Conservation (phyloP, 2,797 vertebrate species). For the Manis pentadactyla region DNA sequence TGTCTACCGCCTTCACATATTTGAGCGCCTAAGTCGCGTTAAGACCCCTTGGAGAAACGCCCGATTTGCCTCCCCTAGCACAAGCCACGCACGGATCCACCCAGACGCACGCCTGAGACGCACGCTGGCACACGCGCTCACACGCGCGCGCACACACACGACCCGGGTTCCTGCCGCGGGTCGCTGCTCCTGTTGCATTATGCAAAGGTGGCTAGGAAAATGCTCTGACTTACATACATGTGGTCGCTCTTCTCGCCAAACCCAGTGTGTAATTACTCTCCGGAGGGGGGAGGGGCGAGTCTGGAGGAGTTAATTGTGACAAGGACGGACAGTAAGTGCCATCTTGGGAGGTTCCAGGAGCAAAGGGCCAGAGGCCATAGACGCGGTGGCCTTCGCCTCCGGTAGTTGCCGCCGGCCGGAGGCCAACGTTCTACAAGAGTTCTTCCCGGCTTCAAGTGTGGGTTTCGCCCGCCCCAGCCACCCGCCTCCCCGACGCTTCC, state of each 20-base stretch:
- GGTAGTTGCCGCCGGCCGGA: background rate
- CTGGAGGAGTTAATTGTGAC: background rate
- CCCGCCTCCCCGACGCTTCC: background rate
- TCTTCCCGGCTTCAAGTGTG: background rate
- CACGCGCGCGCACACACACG: background rate
- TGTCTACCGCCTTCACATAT: slow-evolving; percentile 50
- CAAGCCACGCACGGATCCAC: slow-evolving; percentile 28
- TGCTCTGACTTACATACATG: background rate
- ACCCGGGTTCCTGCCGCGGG: background rate
- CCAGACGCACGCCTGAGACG: slow-evolving; percentile 33
- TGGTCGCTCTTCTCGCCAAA: background rate
- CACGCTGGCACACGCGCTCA: slow-evolving; percentile 1
- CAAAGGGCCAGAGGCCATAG: background rate
- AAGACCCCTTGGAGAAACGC: slow-evolving; percentile 32
- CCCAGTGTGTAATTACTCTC: background rate
- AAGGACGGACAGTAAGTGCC: slow-evolving; percentile 30
- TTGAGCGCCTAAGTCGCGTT: slow-evolving; percentile 38
- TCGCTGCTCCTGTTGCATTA: background rate
- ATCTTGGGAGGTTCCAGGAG: slow-evolving; percentile 61
- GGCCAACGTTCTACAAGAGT: background rate
- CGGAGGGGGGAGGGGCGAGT: background rate
- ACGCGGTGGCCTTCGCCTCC: background rate
- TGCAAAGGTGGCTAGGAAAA: background rate
- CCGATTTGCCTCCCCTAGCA: slow-evolving; percentile 15
- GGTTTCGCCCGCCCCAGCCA: background rate